A percentile compares a stretch with the other conserved stretches of the same genome.
Evolutionary conservation across 2,888 invertebrate species (phyloP).

Genomic region (Thysanoteuthis rhombus): DNA sequence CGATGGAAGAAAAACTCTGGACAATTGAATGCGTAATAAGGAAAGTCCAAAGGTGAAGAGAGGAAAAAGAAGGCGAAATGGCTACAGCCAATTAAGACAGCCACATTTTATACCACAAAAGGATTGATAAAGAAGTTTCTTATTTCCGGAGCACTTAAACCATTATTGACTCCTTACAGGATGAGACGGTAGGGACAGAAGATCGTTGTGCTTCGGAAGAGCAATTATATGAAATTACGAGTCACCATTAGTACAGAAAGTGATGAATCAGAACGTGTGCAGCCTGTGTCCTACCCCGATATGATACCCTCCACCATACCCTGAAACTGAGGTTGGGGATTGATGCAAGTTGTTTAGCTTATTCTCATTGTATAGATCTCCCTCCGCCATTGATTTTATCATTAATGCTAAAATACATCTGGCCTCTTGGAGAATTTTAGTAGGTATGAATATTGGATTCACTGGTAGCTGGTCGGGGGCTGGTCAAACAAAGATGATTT

Average conservation of each 20-base stretch:
- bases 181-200: neutral
- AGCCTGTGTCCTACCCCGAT: neutral
- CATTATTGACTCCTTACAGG: neutral
- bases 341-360: neutral
- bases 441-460: neutral
- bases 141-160: too few relatives aligned
- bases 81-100: too few relatives aligned
- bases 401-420: constrained; percentile 22
- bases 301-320: neutral
- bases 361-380: neutral
- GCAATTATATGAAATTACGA: constrained; percentile 19
- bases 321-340: neutral
- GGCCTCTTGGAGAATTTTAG: constrained; percentile 14
- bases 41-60: too few relatives aligned
- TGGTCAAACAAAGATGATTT: too few relatives aligned
- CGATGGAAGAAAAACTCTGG: too few relatives aligned
- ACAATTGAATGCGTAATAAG: too few relatives aligned
- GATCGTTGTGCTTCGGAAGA: neutral
- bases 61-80: too few relatives aligned
- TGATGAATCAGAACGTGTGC: neutral
- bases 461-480: too few relatives aligned
- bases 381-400: neutral
- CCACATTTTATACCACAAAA: too few relatives aligned
- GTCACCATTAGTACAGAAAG: neutral
- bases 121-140: too few relatives aligned